These are phyloP conservation scores for Eudyptes chrysolophus DNA, from an alignment of 2,113 vertebrate genomes.

Conservation along the genomic window DNA sequence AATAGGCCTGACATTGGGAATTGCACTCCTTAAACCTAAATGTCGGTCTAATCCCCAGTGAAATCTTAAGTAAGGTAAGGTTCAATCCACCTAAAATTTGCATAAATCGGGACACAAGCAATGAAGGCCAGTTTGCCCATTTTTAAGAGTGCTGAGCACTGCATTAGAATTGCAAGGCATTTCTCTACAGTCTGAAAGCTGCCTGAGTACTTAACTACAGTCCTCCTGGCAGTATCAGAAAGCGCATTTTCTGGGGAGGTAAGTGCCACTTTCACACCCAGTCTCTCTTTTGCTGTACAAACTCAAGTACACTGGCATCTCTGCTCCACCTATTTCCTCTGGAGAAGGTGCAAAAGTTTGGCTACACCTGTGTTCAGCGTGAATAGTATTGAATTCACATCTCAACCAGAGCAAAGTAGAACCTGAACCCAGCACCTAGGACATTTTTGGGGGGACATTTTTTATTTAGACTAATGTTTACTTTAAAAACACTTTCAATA, in stretches of 20 bases:
- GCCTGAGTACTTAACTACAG: background rate
- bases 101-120: background rate
- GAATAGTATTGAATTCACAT: background rate
- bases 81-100: conserved; percentile 1
- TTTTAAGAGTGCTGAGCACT: background rate
- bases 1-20: conserved; percentile 15
- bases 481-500: background rate
- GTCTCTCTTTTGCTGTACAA: background rate
- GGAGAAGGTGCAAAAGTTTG: background rate
- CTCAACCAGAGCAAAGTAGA: background rate
- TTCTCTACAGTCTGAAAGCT: background rate
- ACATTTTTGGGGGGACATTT: background rate
- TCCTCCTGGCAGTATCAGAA: background rate
- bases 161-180: background rate
- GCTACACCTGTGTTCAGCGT: background rate
- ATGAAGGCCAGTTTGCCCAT: background rate
- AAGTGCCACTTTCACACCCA: background rate
- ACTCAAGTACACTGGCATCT: background rate
- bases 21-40: conserved; percentile 15
- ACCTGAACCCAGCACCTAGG: background rate
- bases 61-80: conserved; percentile 23
- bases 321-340: background rate
- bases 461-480: background rate
- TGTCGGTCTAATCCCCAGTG: background rate
- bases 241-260: background rate